Conservation (phyloP, 2,113 vertebrate species). For the Todiramphus saurophagus region DNA sequence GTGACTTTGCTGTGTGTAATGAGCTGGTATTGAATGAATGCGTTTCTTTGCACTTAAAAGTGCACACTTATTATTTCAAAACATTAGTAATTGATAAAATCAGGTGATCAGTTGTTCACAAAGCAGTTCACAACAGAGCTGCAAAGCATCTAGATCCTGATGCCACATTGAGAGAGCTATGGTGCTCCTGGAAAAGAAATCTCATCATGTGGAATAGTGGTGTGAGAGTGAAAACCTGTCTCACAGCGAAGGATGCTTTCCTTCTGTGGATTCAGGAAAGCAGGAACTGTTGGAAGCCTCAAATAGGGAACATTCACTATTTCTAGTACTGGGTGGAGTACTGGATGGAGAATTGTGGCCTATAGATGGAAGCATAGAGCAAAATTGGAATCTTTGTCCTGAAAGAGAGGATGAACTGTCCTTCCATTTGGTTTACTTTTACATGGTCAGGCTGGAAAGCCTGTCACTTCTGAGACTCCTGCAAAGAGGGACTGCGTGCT, state of each 20-base stretch:
- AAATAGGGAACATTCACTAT: background rate
- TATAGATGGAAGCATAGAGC: background rate
- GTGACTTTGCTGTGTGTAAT: background rate
- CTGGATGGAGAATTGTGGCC: background rate
- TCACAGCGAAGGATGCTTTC: background rate
- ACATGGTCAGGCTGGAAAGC: background rate
- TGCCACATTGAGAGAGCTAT: accelerated
- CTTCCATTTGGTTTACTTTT: background rate
- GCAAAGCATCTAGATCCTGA: background rate
- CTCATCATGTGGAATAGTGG: accelerated
- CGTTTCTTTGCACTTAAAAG: background rate
- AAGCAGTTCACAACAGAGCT: background rate
- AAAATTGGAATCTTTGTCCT: background rate
- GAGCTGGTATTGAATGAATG: background rate
- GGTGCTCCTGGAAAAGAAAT: background rate
- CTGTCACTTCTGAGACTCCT: background rate
- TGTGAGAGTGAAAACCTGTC: background rate
- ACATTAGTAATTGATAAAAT: background rate
- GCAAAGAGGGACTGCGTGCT: background rate
- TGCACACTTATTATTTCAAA: background rate
- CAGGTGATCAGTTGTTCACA: background rate
- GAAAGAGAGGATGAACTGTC: background rate
- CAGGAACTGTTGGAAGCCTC: background rate
- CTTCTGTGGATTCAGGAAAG: background rate
- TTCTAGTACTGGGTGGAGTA: background rate